A percentile compares a stretch with the other conserved stretches of the same genome.
Evolutionary conservation across 1,140 invertebrate genomes (phyloP).

Genomic region (Cherax destructor): DNA sequence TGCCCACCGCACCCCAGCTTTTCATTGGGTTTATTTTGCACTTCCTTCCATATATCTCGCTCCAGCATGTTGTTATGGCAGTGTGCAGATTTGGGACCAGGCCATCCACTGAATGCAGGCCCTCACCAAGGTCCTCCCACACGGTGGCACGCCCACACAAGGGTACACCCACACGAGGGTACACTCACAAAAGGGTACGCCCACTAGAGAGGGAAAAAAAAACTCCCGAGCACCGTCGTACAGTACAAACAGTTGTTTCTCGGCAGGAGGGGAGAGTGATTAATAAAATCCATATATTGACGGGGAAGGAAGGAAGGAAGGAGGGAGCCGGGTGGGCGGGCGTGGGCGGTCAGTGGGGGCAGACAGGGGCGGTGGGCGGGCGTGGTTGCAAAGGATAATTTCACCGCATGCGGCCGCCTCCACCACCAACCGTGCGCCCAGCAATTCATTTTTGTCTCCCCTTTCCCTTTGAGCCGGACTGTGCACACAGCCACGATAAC

Average conservation of each 20-base stretch:
- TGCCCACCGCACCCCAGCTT: no score
- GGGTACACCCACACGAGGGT: no score
- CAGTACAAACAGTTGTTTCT: conserved; percentile 19
- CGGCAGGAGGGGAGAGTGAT: conserved; percentile 17
- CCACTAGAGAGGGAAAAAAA: no score
- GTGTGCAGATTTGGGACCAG: no score
- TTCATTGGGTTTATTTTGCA: no score
- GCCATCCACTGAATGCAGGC: no score
- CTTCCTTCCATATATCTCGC: no score
- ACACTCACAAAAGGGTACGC: neutral
- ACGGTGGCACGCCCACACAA: neutral
- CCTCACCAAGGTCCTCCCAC: no score
- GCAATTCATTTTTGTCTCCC: conserved; percentile 23
- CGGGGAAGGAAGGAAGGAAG: neutral
- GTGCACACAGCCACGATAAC: neutral
- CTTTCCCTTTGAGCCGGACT: neutral
- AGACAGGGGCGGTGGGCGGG: neutral
- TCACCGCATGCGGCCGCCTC: neutral
- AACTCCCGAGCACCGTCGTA: neutral
- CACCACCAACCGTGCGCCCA: neutral
- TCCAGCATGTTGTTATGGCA: no score
- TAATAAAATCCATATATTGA: conserved; percentile 60
- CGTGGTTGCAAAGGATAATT: neutral
- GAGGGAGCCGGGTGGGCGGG: no score
- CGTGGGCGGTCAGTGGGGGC: no score